Evolutionary conservation across 2,797 vertebrate genomes (phyloP).

Genomic region (Crossoptilon crossoptilon): DNA sequence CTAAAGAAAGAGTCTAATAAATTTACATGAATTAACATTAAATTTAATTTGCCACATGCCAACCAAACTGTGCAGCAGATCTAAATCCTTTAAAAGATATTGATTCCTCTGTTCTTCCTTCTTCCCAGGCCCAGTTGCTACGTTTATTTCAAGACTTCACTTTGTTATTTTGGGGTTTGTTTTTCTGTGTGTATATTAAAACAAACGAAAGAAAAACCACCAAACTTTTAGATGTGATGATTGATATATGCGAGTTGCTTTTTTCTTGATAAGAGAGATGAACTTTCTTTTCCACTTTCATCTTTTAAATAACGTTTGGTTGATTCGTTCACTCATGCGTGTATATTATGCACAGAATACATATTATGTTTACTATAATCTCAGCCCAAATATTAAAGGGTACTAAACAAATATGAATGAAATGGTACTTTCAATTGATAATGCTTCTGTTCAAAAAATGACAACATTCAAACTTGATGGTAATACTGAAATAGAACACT

Average conservation of each 20-base stretch:
- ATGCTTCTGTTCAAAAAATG: background rate
- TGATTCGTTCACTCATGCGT: background rate
- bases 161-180: background rate
- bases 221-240: background rate
- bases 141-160: background rate
- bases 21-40: constrained; percentile 68
- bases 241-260: background rate
- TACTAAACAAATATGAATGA: background rate
- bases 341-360: background rate
- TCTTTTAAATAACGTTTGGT: background rate
- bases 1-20: constrained; percentile 50
- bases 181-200: background rate
- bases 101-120: constrained; percentile 14
- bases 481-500: background rate
- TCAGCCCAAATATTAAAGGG: background rate
- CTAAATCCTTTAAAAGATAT: constrained; percentile 29
- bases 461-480: background rate
- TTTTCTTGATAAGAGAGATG: background rate
- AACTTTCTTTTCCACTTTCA: background rate
- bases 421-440: background rate
- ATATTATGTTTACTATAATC: background rate
- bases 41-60: constrained; percentile 69
- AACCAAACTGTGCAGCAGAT: constrained; percentile 55
- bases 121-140: background rate
- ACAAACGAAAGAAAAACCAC: background rate